Percentiles rank a stretch among this genome's conserved stretches.
These are phyloP conservation scores for Pangasius djambal DNA, from an alignment of 2,797 vertebrate species.

Conservation along the genomic window DNA sequence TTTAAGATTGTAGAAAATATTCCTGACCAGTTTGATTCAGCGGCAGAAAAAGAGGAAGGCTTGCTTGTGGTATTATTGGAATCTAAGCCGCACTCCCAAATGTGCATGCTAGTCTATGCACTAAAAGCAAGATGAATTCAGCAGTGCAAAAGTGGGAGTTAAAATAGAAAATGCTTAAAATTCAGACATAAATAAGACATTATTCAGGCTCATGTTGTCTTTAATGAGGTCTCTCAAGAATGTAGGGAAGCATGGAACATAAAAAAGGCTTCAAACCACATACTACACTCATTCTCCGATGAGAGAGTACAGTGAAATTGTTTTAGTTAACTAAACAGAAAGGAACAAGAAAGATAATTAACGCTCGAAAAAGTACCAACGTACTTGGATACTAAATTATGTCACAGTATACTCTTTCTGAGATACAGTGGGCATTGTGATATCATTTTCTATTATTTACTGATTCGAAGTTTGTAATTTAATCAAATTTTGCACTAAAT, in stretches of 20 bases:
- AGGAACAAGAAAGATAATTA: background rate
- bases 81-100: background rate
- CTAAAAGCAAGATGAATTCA: background rate
- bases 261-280: background rate
- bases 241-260: background rate
- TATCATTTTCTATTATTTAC: background rate
- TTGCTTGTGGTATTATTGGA: background rate
- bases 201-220: constrained; percentile 13
- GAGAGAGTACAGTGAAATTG: background rate
- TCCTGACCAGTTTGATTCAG: background rate
- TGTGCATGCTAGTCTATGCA: no score
- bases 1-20: background rate
- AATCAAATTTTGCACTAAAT: background rate
- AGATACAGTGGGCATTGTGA: background rate
- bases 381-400: background rate
- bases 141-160: background rate
- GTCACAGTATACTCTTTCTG: background rate
- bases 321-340: background rate
- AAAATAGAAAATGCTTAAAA: background rate
- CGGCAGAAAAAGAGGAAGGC: background rate
- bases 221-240: constrained; percentile 17
- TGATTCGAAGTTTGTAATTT: background rate
- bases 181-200: background rate
- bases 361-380: background rate
- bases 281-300: background rate